phyloP scores from a whole-genome alignment of 2,888 invertebrate genomes.

The Drosophila mimica region DNA sequence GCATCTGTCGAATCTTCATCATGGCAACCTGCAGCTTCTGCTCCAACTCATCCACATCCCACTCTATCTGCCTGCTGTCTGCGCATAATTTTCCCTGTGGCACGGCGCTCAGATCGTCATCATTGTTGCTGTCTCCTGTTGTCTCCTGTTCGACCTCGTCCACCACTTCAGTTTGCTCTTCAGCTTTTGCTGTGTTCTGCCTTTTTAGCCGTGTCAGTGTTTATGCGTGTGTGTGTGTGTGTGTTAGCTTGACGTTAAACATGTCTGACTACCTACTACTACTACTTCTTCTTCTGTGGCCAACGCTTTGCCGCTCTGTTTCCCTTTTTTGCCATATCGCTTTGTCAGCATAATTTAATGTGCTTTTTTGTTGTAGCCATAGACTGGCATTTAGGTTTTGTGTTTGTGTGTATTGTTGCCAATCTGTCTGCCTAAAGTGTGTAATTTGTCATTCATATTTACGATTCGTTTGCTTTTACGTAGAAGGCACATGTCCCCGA shows the following conservation, averaged over 20 bases:
- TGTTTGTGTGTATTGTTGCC: constrained; percentile 55
- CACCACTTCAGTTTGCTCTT: constrained; percentile 43
- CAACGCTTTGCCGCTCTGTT: constrained; percentile 8
- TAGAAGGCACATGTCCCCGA: not conserved
- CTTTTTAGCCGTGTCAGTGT: constrained; percentile 35
- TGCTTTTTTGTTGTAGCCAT: constrained; percentile 40
- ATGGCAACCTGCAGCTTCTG: constrained; percentile 15
- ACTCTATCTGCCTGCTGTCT: constrained; percentile 18
- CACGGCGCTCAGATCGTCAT: constrained; percentile 43
- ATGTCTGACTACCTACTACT: constrained; percentile 59
- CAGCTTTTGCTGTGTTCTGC: constrained; percentile 52
- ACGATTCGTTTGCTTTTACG: constrained; percentile 36
- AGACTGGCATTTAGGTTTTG: constrained; percentile 34
- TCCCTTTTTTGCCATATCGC: constrained; percentile 41
- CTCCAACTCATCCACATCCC: constrained; percentile 5
- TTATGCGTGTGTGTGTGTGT: constrained; percentile 47
- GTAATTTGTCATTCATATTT: constrained; percentile 80
- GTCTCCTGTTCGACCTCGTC: constrained; percentile 22
- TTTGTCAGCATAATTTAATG: constrained; percentile 78
- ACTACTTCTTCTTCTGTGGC: constrained; percentile 4
- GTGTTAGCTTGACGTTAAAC: constrained; percentile 59
- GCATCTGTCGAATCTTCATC: constrained; percentile 71
- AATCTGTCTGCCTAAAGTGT: constrained; percentile 73
- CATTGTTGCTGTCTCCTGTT: constrained; percentile 40
- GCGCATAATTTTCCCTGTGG: constrained; percentile 59